Conservation (phyloP, 2,113 vertebrate species). For the Ibidorhyncha struthersii region DNA sequence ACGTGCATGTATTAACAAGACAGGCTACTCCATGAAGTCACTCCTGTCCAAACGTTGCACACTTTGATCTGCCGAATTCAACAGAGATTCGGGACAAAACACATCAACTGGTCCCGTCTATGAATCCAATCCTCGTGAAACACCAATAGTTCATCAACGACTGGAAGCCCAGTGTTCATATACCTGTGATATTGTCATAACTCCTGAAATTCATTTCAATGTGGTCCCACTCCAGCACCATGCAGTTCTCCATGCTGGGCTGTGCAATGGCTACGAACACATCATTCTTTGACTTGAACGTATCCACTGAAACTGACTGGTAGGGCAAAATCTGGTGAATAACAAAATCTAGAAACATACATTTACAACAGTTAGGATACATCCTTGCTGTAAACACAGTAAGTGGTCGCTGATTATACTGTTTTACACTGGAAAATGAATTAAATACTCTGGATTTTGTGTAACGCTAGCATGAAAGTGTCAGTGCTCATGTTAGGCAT, state of each 20-base stretch:
- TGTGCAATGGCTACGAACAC: constrained; percentile 95
- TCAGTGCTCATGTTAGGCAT: neutral
- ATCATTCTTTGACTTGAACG: constrained; percentile 93
- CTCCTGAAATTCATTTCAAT: constrained; percentile 99
- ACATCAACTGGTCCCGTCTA: neutral
- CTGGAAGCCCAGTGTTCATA: neutral
- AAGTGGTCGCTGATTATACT: neutral
- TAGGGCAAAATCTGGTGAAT: constrained; percentile 90
- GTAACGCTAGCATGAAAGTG: neutral
- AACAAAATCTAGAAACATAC: constrained; percentile 86
- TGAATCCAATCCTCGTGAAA: neutral
- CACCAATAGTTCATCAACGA: neutral
- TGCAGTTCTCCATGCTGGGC: constrained; percentile 94
- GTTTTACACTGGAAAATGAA: neutral
- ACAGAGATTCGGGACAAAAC: neutral
- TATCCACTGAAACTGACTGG: constrained; percentile 94
- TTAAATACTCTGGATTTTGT: neutral
- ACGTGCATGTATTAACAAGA: neutral
- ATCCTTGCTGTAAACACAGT: neutral
- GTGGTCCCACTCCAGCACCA: constrained; percentile 98
- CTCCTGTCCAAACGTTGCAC: neutral
- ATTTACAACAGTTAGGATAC: constrained; percentile 16
- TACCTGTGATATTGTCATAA: constrained; percentile 98
- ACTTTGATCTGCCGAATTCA: neutral
- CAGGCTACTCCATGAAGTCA: neutral